Percentiles rank a stretch among this genome's conserved stretches.
Evolutionary conservation across 2,888 invertebrate species (phyloP).

Genomic region (Disparrhopalites patrizii): DNA sequence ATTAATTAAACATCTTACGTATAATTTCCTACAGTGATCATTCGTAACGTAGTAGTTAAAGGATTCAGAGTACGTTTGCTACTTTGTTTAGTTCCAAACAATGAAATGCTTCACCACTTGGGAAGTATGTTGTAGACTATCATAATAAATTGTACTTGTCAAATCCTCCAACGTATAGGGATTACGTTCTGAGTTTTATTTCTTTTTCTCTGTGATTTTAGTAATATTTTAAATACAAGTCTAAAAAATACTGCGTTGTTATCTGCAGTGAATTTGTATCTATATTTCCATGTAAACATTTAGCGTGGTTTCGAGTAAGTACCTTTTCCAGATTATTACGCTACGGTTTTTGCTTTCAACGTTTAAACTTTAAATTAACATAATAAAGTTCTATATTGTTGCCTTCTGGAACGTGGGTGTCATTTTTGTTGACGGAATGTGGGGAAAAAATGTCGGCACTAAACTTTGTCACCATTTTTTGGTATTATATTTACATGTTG

Average conservation of each 20-base stretch:
- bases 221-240: not conserved
- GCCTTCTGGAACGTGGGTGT: slow-evolving; percentile 1
- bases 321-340: not conserved
- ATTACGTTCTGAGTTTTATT: slow-evolving; percentile 2
- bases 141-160: slow-evolving; percentile 7
- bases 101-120: not conserved
- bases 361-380: too few relatives aligned
- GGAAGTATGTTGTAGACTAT: slow-evolving; percentile 6
- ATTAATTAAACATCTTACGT: slow-evolving; percentile 2
- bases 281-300: not conserved
- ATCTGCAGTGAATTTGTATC: too few relatives aligned
- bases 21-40: slow-evolving; percentile 6
- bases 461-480: too few relatives aligned
- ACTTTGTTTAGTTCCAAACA: slow-evolving; percentile 7
- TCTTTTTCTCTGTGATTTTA: slow-evolving; percentile 4
- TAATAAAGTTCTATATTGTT: not conserved
- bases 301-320: too few relatives aligned
- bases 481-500: too few relatives aligned
- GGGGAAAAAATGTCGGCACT: too few relatives aligned
- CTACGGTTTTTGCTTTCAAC: not conserved
- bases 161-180: not conserved
- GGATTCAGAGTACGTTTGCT: slow-evolving; percentile 1
- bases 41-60: not conserved
- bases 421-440: too few relatives aligned
- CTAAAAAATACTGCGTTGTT: too few relatives aligned